Evolutionary conservation across 2,888 invertebrate genomes (phyloP).

Genomic region (Amiota communis): DNA sequence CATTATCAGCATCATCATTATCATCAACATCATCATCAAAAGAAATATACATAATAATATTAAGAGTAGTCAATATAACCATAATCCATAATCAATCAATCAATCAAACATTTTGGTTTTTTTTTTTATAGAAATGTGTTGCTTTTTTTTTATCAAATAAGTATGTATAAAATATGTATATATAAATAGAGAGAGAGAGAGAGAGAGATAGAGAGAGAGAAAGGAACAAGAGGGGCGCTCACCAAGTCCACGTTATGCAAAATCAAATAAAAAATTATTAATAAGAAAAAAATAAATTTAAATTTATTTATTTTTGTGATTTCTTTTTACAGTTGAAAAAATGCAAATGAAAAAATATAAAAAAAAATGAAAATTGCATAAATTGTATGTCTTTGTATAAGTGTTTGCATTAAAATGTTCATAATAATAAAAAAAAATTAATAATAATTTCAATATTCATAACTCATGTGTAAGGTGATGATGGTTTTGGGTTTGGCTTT

Average conservation of each 20-base stretch:
- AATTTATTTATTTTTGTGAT: background rate
- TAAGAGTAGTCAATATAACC: conserved; percentile 35
- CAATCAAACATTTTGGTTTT: conserved; percentile 45
- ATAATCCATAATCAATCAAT: conserved; percentile 53
- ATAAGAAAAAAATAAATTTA: conserved; percentile 3
- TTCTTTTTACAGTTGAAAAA: conserved; percentile 25
- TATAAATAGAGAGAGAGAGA: conserved; percentile 30
- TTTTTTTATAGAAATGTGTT: conserved; percentile 55
- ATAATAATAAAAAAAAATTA: background rate
- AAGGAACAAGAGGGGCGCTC: conserved; percentile 57
- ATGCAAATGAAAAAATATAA: conserved; percentile 2
- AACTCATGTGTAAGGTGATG: background rate
- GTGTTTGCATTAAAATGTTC: background rate
- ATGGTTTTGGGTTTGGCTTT: too few relatives aligned
- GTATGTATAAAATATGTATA: conserved; percentile 37
- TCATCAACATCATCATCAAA: background rate
- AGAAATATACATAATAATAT: conserved; percentile 25
- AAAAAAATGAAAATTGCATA: conserved; percentile 8
- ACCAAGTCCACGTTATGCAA: conserved; percentile 59
- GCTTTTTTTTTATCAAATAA: conserved; percentile 49
- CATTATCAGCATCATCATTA: too few relatives aligned
- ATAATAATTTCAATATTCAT: background rate
- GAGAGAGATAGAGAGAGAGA: conserved; percentile 48
- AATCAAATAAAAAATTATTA: conserved; percentile 23
- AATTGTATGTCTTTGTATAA: background rate